Evolutionary conservation across 2,888 invertebrate species (phyloP).

Genomic region (Idaea dimidiata): DNA sequence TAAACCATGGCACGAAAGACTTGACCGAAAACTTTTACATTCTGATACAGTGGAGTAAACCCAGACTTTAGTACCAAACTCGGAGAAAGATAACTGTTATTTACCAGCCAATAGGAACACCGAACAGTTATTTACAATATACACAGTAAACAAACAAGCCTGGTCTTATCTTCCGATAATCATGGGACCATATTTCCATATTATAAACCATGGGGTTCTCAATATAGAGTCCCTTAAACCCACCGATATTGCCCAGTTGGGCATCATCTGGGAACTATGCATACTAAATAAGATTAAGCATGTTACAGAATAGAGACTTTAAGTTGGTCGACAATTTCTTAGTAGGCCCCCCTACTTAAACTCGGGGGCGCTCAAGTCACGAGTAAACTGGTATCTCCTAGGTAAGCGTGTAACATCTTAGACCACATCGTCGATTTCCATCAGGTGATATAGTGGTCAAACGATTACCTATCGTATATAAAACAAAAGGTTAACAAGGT

Average conservation of each 20-base stretch:
- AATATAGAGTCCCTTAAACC: constrained; percentile 10
- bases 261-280: constrained; percentile 27
- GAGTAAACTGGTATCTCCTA: too few species aligned
- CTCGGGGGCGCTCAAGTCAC: too few species aligned
- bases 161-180: constrained; percentile 12
- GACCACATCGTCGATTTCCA: too few species aligned
- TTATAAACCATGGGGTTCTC: constrained; percentile 21
- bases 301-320: background rate
- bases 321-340: background rate
- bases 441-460: too few species aligned
- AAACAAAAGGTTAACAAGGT: too few species aligned
- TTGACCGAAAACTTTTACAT: background rate
- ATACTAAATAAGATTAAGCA: constrained; percentile 28
- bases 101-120: background rate
- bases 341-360: background rate
- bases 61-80: background rate
- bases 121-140: background rate
- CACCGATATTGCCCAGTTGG: constrained; percentile 23
- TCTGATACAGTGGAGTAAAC: background rate
- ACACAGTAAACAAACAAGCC: background rate
- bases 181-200: constrained; percentile 24
- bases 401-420: too few species aligned
- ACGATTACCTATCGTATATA: too few species aligned
- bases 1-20: background rate
- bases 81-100: background rate